These are phyloP conservation scores for Diadegma fenestrale DNA, from an alignment of 2,888 invertebrate genomes.

Conservation along the genomic window DNA sequence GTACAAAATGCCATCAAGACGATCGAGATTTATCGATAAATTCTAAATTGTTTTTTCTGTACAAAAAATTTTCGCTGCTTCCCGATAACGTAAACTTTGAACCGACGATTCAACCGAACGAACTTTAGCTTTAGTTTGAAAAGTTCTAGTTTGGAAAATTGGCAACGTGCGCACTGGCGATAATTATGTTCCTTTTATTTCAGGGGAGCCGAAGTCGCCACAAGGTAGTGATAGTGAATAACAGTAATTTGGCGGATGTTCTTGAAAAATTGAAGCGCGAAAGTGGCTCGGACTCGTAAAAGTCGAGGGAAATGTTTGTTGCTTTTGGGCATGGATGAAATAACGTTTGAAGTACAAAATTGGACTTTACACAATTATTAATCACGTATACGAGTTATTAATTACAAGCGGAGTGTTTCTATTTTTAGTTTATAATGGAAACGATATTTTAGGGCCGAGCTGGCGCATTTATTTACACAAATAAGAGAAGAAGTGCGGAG, in stretches of 20 bases:
- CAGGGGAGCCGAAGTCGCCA: constrained; percentile 87
- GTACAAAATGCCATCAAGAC: constrained; percentile 53
- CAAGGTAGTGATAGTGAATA: constrained; percentile 86
- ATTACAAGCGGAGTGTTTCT: not conserved
- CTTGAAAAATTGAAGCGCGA: constrained; percentile 84
- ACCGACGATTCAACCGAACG: not conserved
- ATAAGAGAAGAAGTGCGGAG: not conserved
- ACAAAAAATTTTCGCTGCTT: not conserved
- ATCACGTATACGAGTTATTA: constrained; percentile 12
- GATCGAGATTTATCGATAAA: not conserved
- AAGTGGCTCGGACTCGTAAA: constrained; percentile 71
- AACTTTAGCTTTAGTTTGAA: not conserved
- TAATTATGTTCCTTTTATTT: constrained; percentile 55
- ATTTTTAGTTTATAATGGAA: constrained; percentile 2
- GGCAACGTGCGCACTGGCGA: not conserved
- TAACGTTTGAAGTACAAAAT: constrained; percentile 23
- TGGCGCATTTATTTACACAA: constrained; percentile 12
- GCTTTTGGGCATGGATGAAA: not conserved
- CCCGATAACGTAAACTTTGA: not conserved
- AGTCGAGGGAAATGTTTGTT: not conserved
- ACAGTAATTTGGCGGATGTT: constrained; percentile 85
- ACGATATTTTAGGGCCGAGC: not conserved
- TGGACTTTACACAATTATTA: constrained; percentile 61
- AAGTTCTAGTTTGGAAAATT: not conserved
- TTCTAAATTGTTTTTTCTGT: not conserved